Evolutionary conservation across 1,140 invertebrate species (phyloP), one percentile per base, ranked within the genome.

Genomic region (Nasonia vitripennis): DNA sequence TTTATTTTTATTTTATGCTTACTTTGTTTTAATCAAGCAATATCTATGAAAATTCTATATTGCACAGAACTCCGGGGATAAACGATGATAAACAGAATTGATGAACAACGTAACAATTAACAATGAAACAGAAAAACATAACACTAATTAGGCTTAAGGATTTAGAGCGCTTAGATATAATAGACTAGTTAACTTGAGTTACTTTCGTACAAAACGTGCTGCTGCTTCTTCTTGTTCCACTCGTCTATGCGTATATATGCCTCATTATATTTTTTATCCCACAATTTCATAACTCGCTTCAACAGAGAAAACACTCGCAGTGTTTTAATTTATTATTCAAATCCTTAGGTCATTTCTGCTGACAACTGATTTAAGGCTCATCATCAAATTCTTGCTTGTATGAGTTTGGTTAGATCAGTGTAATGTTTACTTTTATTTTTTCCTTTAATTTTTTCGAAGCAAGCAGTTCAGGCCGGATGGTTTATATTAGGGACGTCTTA

Each of bases 151-250:
- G 34, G n/a, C 84, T 34, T 80, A 79, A 17, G 23, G 17, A 67
- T 83, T 79, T 34, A 67, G 12, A 45, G 14, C 27, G 74, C 17
- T 2, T 78, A 71, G 77, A 78, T n/a, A 78, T 2, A 77, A 78
- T n/a, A 78, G 23, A 83, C 37, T 77, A n/a, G 20, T 31, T 70
- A 12, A 68, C 11, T 67, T 70, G n/a, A 48, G 11, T 77, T 78
- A 41, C 37, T 81, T 80, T 68, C 37, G 51, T 86, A 82, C 45
- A 86, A 86, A 86, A 86, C 68, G 37, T 86, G 45, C 80, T 77
- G 37, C 9, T 85, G 75, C 51, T 75, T 77, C 51, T 74, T 77
- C n/a, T 77, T 62, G 17, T 62, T 83, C 31, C 11, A 84, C 62
- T 84, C 62, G 51, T 74, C 27, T 10, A 14, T 37, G 67, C 67